Evolutionary conservation across 2,113 vertebrate species (phyloP).

Genomic region (Trochalopteron elliotii): DNA sequence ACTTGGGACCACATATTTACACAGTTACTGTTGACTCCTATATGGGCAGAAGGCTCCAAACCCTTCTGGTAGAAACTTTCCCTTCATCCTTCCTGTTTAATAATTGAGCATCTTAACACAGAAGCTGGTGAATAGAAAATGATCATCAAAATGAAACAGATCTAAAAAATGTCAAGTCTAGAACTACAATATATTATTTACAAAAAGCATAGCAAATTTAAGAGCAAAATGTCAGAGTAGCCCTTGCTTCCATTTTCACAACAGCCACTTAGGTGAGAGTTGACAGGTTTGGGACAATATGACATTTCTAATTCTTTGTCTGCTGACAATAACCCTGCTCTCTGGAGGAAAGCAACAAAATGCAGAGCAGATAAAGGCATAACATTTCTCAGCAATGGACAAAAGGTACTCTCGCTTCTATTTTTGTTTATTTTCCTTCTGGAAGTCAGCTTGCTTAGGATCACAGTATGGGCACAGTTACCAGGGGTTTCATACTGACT

Average conservation of each 20-base stretch:
- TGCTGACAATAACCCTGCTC: constrained; percentile 38
- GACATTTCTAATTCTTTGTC: constrained; percentile 63
- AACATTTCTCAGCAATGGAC: neutral
- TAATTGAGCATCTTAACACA: constrained; percentile 21
- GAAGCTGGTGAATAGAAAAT: neutral
- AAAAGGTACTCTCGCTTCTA: neutral
- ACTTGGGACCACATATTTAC: neutral
- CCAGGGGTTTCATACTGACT: neutral
- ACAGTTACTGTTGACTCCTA: neutral
- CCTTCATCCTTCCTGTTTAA: neutral
- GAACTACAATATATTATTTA: constrained; percentile 32
- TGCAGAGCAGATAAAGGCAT: neutral
- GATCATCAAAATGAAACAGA: constrained; percentile 21
- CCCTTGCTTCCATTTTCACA: constrained; percentile 50
- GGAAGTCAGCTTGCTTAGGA: neutral
- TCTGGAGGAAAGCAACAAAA: neutral
- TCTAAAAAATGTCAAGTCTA: constrained; percentile 45
- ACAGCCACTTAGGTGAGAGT: constrained; percentile 48
- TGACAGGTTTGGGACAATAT: constrained; percentile 55
- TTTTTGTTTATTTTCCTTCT: neutral
- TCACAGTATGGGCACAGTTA: neutral
- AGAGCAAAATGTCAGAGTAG: constrained; percentile 69
- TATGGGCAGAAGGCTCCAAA: neutral
- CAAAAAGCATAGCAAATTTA: constrained; percentile 49
- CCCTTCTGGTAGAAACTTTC: neutral